Conservation (phyloP, 2,888 invertebrate genomes). For the Smittia aterrima region DNA sequence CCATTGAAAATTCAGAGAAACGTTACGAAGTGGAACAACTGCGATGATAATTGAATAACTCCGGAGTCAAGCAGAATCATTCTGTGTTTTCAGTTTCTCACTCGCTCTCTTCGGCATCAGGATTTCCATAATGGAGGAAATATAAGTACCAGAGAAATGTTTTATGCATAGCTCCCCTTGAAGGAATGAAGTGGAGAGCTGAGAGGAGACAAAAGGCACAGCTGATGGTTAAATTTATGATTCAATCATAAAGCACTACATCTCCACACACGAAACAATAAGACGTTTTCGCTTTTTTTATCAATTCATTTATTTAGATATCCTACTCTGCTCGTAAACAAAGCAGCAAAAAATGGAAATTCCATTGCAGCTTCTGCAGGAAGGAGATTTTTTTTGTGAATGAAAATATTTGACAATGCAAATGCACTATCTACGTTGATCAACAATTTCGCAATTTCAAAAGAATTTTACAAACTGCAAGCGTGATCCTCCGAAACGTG, state of each 20-base stretch:
- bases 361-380: too few relatives aligned
- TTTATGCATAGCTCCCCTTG: slow-evolving; percentile 1
- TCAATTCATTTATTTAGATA: background rate
- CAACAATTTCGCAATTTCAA: too few relatives aligned
- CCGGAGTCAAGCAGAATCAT: background rate
- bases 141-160: background rate
- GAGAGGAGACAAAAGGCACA: background rate
- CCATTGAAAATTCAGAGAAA: background rate
- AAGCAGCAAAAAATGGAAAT: too few relatives aligned
- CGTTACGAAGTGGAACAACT: slow-evolving; percentile 14
- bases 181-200: too few relatives aligned
- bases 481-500: too few relatives aligned
- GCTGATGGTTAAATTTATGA: background rate
- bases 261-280: too few relatives aligned
- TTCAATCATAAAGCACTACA: too few relatives aligned
- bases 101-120: background rate
- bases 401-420: too few relatives aligned
- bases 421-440: too few relatives aligned
- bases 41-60: background rate
- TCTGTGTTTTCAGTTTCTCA: background rate
- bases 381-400: too few relatives aligned
- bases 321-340: too few relatives aligned
- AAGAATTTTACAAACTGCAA: too few relatives aligned
- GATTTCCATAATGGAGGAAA: background rate
- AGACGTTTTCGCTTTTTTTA: background rate